A percentile compares a stretch with the other conserved stretches of the same genome.
Conservation (phyloP, 2,888 invertebrate species). For the Parnassius apollo region DNA sequence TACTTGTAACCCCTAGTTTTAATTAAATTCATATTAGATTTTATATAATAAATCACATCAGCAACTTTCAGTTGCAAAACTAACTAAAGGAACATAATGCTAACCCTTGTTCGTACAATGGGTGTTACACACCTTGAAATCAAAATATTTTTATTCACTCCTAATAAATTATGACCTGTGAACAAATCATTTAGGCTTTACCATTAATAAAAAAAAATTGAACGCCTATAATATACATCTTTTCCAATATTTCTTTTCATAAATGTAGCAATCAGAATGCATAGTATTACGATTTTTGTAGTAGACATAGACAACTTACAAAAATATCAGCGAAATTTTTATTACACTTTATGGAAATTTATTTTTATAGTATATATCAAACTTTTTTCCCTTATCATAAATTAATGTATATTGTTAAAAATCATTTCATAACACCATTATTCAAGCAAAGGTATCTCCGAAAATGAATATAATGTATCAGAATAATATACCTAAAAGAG, state of each 20-base stretch:
- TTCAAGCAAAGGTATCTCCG: too few relatives aligned
- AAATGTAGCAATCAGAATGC: not conserved
- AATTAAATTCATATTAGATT: constrained; percentile 66
- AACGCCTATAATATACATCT: too few relatives aligned
- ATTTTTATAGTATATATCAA: too few relatives aligned
- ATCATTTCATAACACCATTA: too few relatives aligned
- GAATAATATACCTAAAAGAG: too few relatives aligned
- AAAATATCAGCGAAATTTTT: constrained; percentile 10
- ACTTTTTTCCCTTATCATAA: too few relatives aligned
- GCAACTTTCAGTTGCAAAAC: constrained; percentile 77
- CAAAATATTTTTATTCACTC: constrained; percentile 23
- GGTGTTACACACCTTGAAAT: constrained; percentile 44
- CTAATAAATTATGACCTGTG: constrained; percentile 22
- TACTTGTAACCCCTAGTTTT: constrained; percentile 64
- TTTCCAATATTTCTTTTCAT: too few relatives aligned
- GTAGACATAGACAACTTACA: constrained; percentile 18
- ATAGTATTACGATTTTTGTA: constrained; percentile 16
- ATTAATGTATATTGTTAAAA: too few relatives aligned
- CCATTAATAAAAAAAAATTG: not conserved
- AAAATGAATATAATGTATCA: too few relatives aligned
- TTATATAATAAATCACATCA: constrained; percentile 76
- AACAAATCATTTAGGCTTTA: constrained; percentile 1
- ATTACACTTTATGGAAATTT: too few relatives aligned
- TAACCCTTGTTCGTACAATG: constrained; percentile 35
- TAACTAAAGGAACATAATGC: constrained; percentile 49